Evolutionary conservation across 2,113 vertebrate species (phyloP), one percentile per base, ranked within the genome.

Genomic region (Zosterops japonicus): DNA sequence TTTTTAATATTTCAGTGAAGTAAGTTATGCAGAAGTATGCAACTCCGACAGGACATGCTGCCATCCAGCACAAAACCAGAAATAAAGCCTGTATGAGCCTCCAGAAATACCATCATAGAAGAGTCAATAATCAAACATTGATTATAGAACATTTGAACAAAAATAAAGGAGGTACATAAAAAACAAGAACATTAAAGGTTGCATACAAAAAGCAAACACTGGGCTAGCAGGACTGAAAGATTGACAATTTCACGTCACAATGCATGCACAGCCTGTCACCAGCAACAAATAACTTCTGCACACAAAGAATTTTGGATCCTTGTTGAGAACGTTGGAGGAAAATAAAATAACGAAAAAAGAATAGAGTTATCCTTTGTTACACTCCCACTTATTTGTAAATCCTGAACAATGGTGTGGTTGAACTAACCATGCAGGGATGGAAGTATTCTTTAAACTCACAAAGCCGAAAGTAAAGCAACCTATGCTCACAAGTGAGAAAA

Each of bases 391-490:
- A 69, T 3, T 31, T 50, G 16, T 65, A 61, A 65, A 80, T 70
- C 74, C 63, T 70, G 28, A 90, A 22, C 7, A 11, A 69, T 22
- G 6, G 24, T 23, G 20, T 29, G 24, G 47, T 52, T 47, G 56
- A 86, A 70, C 25, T 55, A 86, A 83, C 13, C 24, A 21, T 0
- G 0, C 35, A 83, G n/a, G 27, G 33, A 74, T 21, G 2, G 10
- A 41, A 69, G 12, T 5, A 6, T 52, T 63, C 35, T 52, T 69
- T 56, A 59, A 74, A 75, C 11, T 50, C 76, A 75, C 14, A 72
- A 61, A 79, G 27, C 27, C 44, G 24, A 67, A 82, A 91, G 28
- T 23, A 52, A 85, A 95, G 28, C 8, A 65, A 76, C 9, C 23
- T 65, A 20, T 20, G 29, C 15, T 72, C 61, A 27, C 27, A 82